These are phyloP conservation scores for Gymnoscopelus braueri DNA, from an alignment of 2,797 vertebrate species.

Conservation along the genomic window DNA sequence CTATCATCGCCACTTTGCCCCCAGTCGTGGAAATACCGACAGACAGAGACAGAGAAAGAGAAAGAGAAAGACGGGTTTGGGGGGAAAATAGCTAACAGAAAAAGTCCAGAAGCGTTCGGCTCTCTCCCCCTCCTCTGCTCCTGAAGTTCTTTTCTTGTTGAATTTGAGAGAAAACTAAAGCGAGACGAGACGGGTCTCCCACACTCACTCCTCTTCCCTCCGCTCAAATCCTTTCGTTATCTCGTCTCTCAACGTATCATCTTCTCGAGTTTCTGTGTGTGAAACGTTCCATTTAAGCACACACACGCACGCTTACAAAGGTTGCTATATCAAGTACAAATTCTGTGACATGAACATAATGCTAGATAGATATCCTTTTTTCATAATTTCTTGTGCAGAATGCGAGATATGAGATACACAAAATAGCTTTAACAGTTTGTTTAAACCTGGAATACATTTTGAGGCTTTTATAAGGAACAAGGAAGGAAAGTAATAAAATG, in stretches of 20 bases:
- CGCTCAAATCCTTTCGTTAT: constrained; percentile 54
- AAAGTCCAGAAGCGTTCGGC: constrained; percentile 72
- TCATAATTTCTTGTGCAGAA: no score
- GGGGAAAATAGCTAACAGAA: constrained; percentile 28
- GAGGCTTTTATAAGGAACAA: no score
- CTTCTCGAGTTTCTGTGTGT: neutral
- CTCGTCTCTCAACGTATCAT: constrained; percentile 37
- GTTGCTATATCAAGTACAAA: no score
- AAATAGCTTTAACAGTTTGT: no score
- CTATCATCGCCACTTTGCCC: constrained; percentile 24
- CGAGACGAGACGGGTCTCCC: constrained; percentile 57
- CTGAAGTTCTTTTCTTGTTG: constrained; percentile 46
- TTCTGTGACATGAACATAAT: no score
- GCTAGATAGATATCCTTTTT: no score
- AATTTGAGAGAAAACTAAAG: constrained; percentile 74
- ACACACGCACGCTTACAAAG: no score
- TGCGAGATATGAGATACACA: no score
- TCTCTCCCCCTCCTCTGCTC: constrained; percentile 81
- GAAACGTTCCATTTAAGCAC: no score
- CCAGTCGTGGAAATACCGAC: constrained; percentile 19
- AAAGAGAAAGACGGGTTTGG: constrained; percentile 19
- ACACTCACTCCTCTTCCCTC: constrained; percentile 48
- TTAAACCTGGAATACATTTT: no score
- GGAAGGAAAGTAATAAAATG: no score
- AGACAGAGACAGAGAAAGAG: constrained; percentile 33